These are phyloP conservation scores for Tetrapedia diversipes DNA, from an alignment of 2,888 invertebrate species.

Conservation along the genomic window DNA sequence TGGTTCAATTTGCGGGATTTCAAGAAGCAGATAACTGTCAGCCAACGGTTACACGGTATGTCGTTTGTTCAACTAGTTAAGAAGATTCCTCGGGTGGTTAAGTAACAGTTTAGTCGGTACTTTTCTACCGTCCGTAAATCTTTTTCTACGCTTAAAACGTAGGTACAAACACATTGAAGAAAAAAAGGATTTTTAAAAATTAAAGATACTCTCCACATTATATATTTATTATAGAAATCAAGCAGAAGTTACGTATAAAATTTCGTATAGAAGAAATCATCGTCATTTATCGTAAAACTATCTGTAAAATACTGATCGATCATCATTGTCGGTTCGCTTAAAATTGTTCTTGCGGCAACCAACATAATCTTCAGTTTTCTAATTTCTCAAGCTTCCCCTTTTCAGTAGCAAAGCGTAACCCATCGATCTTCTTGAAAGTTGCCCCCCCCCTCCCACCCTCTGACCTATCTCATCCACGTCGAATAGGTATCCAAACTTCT, in stretches of 20 bases:
- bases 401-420: no score
- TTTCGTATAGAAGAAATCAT: no score
- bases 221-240: no score
- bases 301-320: background rate
- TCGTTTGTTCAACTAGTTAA: background rate
- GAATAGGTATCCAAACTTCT: slow-evolving; percentile 1
- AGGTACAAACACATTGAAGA: no score
- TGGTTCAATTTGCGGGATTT: background rate
- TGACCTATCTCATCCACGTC: slow-evolving; percentile 6
- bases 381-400: background rate
- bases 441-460: background rate
- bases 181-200: no score
- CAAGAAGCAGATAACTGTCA: background rate
- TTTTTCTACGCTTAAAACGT: no score
- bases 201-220: no score
- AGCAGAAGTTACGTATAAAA: no score
- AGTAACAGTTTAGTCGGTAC: background rate
- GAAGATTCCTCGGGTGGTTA: background rate
- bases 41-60: background rate
- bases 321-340: background rate
- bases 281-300: background rate
- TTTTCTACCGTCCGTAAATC: background rate
- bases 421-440: slow-evolving; percentile 16
- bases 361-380: background rate
- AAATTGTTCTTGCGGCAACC: background rate